phyloP scores from a whole-genome alignment of 2,797 vertebrate species.

The Esox lucius region DNA sequence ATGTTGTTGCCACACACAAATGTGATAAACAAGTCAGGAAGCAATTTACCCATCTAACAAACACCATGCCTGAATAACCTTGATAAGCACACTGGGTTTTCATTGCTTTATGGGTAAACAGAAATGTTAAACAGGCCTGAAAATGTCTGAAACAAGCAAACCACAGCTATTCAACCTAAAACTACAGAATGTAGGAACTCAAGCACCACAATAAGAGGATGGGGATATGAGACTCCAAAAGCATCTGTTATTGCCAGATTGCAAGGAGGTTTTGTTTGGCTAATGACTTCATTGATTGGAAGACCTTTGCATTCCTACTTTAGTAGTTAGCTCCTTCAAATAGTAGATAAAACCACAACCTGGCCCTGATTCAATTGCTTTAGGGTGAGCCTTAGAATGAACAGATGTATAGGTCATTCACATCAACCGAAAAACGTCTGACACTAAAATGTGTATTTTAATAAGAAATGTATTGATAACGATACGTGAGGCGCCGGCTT shows the following conservation, averaged over 20 bases:
- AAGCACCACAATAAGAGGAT: background rate
- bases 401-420: background rate
- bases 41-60: constrained; percentile 1
- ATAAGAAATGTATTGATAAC: background rate
- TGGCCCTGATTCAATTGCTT: background rate
- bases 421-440: background rate
- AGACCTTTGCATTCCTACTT: background rate
- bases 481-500: background rate
- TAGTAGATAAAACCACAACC: background rate
- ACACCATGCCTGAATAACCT: background rate
- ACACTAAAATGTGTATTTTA: background rate
- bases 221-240: background rate
- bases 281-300: background rate
- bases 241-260: background rate
- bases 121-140: background rate
- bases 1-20: background rate
- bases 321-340: background rate
- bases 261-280: background rate
- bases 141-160: background rate
- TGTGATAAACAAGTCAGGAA: background rate
- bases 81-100: background rate
- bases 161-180: background rate
- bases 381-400: background rate
- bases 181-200: background rate
- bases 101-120: background rate